Evolutionary conservation across 1,140 invertebrate species (phyloP), one percentile per base, ranked within the genome.

Genomic region (Batillaria attramentaria): DNA sequence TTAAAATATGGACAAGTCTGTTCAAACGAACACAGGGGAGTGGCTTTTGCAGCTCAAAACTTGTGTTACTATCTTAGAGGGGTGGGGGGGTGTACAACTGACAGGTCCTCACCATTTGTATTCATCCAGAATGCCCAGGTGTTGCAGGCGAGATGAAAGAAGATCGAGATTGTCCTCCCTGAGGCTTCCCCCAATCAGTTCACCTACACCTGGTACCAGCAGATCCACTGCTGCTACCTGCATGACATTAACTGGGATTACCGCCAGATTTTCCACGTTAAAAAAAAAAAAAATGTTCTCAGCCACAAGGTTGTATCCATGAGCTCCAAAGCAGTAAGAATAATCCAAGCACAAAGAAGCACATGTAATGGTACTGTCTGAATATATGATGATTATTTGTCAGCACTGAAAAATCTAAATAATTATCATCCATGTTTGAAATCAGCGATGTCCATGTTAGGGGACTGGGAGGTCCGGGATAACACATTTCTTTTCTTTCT

Each of bases 121-220:
- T 42, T 70, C 39, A n/a, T 70, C n/a, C 68, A 31, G 41, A 24
- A 70, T 70, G 3, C 68, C 68, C 68, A 70, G 24, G 0, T 2
- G 20, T 10, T 28, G 68, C n/a, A 70, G 68, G 42, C 68, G 68
- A 46, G 20, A 5, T 0, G 93, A 91, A 33, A 99, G 91, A 73
- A 93, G 91, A 0, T 94, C 90, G 82, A 94, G 94, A 91, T 95
- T 88, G 87, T 96, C 93, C 92, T 99, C 97, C 80, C 98, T 95
- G 3, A 99, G 91, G 92, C 97, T 97, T 1, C 98, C 98, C 39
- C 98, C 98, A 84, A 95, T 95, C 39, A 99, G 89, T 92, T 99
- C 98, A 0, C 98, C 98, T 46, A 98, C 95, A 28, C 93, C 91
- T 54, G 97, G 96, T 75, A 94, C 94, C 43, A 99, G 90, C 0